Conservation (phyloP, 2,113 vertebrate species). For the Peucedramus taeniatus region DNA sequence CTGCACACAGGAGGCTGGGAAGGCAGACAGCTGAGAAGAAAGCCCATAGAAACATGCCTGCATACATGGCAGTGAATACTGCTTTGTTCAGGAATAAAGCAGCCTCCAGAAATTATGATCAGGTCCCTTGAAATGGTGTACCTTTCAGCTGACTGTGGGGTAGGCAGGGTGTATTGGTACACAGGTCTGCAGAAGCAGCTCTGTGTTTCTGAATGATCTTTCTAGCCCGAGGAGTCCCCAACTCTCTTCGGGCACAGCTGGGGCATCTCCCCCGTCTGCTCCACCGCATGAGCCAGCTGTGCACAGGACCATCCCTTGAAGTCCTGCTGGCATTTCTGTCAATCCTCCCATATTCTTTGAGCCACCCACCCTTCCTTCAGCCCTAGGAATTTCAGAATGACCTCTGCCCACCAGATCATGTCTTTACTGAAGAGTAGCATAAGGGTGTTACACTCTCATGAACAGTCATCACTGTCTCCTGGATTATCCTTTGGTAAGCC, state of each 20-base stretch:
- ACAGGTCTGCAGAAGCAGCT: neutral
- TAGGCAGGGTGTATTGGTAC: neutral
- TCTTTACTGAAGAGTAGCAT: neutral
- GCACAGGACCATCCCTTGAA: neutral
- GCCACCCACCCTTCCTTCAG: neutral
- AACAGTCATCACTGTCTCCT: fast-evolving
- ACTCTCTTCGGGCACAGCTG: neutral
- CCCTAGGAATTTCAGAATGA: neutral
- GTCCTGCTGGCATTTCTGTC: neutral
- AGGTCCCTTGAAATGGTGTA: fast-evolving
- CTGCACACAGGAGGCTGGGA: fast-evolving
- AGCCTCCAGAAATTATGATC: neutral
- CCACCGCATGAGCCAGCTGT: fast-evolving
- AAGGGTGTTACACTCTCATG: neutral
- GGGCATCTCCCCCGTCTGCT: neutral
- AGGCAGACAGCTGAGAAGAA: neutral
- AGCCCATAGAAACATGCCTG: neutral
- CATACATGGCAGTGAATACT: fast-evolving
- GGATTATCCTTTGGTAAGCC: neutral
- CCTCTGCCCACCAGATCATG: neutral
- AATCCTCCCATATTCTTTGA: neutral
- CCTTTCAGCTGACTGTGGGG: neutral
- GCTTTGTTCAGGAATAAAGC: neutral
- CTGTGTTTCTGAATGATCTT: fast-evolving
- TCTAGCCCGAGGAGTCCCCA: fast-evolving